These are phyloP conservation scores for Pollenia amentaria DNA, from an alignment of 2,888 invertebrate genomes.

Conservation along the genomic window DNA sequence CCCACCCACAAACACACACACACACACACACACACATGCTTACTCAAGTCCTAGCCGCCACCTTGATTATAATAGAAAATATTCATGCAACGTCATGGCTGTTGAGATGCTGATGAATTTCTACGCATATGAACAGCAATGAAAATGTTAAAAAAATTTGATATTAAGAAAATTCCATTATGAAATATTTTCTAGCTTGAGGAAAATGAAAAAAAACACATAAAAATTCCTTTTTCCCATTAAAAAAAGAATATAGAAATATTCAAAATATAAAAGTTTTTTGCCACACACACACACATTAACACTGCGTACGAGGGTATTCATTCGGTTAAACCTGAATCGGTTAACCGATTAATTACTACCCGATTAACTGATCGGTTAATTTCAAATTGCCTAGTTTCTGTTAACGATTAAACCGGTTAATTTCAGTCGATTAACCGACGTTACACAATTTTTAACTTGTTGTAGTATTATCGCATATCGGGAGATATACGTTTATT, in stretches of 20 bases:
- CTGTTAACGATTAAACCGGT: too few species aligned
- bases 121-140: not conserved
- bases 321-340: too few species aligned
- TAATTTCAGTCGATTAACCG: too few species aligned
- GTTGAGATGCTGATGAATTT: constrained; percentile 37
- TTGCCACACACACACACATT: not conserved
- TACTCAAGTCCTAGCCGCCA: not conserved
- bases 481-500: too few species aligned
- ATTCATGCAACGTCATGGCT: constrained; percentile 53
- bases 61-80: constrained; percentile 37
- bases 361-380: too few species aligned
- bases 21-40: not conserved
- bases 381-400: too few species aligned
- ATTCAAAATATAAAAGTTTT: constrained; percentile 51
- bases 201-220: constrained; percentile 35
- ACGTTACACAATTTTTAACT: too few species aligned
- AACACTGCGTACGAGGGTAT: not conserved
- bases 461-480: too few species aligned
- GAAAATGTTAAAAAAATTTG: constrained; percentile 63
- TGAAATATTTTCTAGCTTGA: constrained; percentile 47
- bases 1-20: not conserved
- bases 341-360: too few species aligned
- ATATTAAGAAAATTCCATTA: constrained; percentile 72
- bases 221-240: constrained; percentile 54
- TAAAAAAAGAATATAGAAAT: not conserved